Evolutionary conservation across 2,888 invertebrate genomes (phyloP), one percentile per base, ranked within the genome.

Genomic region (Pseudolycoriella hygida): DNA sequence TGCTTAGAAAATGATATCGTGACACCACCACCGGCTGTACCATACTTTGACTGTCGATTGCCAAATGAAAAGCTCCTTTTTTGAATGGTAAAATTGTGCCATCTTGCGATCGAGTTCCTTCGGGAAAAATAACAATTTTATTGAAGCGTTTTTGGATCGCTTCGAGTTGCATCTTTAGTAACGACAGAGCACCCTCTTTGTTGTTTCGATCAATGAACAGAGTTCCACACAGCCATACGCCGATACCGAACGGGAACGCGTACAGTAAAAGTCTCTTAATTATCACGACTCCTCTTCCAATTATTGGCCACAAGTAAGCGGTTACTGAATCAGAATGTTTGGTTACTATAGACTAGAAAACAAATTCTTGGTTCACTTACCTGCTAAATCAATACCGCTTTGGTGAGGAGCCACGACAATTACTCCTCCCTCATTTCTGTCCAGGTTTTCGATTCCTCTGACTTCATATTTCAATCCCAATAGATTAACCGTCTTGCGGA

Each of bases 61-160:
- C 94, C 50, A 94, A 77, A 64, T 93, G 89, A 68, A 97, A 96
- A 3, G 90, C 92, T 8, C 94, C 94, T 61, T 93, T 96, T 60
- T 96, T 92, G 65, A 96, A 93, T 2, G 90, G 87, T 53, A 92
- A 65, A 55, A 96, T 66, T 20, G 74, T 73, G 20, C 78, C 80
- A 45, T 73, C 74, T n/a, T 74, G 72, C 58, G 82, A 79, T 49
- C 96, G 70, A 8, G 93, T 93, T 14, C 94, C 94, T 67, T 96
- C 94, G 1, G 94, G 93, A 62, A 90, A 96, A 49, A 96, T 73
- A 59, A 88, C 72, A 43, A 94, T 67, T 62, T 81, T 80, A 12
- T 80, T 74, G 67, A 79, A 77, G 49, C 73, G 67, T 18, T 74
- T 67, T 50, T 70, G 72, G 37, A 85, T 79, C 19, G 76, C 77